Base-by-base conservation (phyloP, 2,888 invertebrate species). In the Aquatica leii region DNA sequence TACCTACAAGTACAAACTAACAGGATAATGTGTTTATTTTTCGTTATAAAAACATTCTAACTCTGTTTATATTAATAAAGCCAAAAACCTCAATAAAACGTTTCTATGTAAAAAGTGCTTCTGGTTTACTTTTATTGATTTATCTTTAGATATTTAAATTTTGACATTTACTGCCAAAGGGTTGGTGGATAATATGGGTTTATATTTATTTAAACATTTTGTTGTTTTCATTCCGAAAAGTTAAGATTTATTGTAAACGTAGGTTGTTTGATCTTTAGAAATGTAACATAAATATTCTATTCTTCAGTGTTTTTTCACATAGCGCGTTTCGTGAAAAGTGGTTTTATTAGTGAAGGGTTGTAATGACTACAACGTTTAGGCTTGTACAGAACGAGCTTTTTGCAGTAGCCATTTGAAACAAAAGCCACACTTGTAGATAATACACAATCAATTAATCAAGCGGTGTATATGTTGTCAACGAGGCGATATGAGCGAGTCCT, bases 371-470 rank as follows among this genome's bases (percentile, higher is more conserved):
- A 50, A 54, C 54, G 54, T 63, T 63, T 58, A 58, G 54, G 48
- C 51, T 18, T 43, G 40, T 52, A 58, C 57, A 62, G 49, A 63
- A 51, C 56, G 41, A 46, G 55, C 41, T 65, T 60, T 65, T 65
- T 65, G 60, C 49, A 61, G 48, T 57, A 57, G 61, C 59, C 35
- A 61, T 56, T 56, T 57, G 53, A 69, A 69, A 71, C 69, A 70
- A 71, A 69, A 63, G 65, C 59, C 53, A 66, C 64, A 68, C 69
- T 68, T 66, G 66, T 62, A 59, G 59, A 72, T 73, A 73, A 72
- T 73, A 69, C 71, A 71, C 63, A 68, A 72, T 71, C 74, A 72
- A 74, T 74, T 74, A 73, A 74, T 74, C 74, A 74, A 68, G 65
- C 62, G 63, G 65, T 71, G 68, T 70, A 69, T 73, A 70, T 72